Conservation (phyloP, 1,140 invertebrate species). For the Spodoptera frugiperda region DNA sequence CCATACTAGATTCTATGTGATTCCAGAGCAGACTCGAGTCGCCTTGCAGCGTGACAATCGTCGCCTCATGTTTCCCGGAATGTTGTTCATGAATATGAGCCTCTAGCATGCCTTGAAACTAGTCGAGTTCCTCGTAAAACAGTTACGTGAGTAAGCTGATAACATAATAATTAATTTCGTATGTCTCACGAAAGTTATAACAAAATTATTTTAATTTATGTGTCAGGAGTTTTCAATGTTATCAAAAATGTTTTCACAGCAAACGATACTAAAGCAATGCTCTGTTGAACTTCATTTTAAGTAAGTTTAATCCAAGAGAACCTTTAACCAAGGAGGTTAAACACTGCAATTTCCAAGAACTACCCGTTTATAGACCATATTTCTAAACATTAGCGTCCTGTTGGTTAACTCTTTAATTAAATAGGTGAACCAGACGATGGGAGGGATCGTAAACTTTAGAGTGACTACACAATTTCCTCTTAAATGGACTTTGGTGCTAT, state of each 20-base stretch:
- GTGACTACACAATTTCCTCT: constrained; percentile 9
- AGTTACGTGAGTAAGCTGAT: too few species aligned
- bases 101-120: too few species aligned
- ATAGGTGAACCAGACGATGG: constrained; percentile 7
- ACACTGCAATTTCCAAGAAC: background rate
- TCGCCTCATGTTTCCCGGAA: too few species aligned
- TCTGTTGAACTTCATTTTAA: background rate
- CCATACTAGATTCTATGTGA: too few species aligned
- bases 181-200: too few species aligned
- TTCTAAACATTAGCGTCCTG: background rate
- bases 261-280: background rate
- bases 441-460: constrained; percentile 11
- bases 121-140: too few species aligned
- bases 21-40: too few species aligned
- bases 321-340: constrained; percentile 3
- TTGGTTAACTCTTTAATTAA: constrained; percentile 15
- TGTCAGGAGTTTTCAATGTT: background rate
- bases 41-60: too few species aligned
- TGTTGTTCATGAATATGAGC: too few species aligned
- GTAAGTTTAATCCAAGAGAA: background rate
- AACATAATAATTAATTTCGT: too few species aligned
- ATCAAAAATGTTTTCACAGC: background rate
- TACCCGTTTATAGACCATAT: background rate
- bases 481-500: constrained; percentile 4
- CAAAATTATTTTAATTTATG: too few species aligned